These are phyloP conservation scores for Mylabris phalerata DNA, from an alignment of 1,140 invertebrate species.

Conservation along the genomic window DNA sequence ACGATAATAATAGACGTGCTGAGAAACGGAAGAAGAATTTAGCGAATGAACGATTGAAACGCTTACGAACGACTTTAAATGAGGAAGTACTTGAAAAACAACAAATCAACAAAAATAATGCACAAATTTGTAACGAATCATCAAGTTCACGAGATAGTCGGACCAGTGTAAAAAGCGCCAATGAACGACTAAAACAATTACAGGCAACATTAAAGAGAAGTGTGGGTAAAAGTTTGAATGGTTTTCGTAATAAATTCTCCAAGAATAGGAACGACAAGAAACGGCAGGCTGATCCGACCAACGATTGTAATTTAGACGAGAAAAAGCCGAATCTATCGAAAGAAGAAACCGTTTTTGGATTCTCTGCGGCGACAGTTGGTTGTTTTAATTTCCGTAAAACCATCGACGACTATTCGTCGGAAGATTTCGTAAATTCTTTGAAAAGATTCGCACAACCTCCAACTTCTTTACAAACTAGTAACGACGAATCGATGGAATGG, in stretches of 20 bases:
- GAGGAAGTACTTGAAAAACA: neutral
- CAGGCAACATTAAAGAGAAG: neutral
- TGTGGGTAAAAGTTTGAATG: neutral
- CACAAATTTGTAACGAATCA: neutral
- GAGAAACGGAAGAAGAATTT: slow-evolving; percentile 2
- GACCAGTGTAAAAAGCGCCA: neutral
- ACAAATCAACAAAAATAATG: neutral
- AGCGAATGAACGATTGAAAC: slow-evolving; percentile 9
- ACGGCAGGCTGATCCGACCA: too few relatives aligned
- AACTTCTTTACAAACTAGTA: neutral
- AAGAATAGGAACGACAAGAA: too few relatives aligned
- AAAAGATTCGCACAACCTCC: neutral
- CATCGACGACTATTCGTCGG: too few relatives aligned
- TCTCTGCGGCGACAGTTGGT: too few relatives aligned
- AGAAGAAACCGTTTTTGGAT: too few relatives aligned
- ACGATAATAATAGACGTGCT: neutral
- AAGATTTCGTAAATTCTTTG: too few relatives aligned
- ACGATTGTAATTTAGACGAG: too few relatives aligned
- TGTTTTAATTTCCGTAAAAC: too few relatives aligned
- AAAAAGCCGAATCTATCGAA: too few relatives aligned
- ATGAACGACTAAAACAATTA: neutral
- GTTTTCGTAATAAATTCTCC: neutral
- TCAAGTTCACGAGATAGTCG: neutral
- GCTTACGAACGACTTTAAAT: slow-evolving; percentile 7
- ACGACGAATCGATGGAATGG: neutral